Evolutionary conservation across 2,113 vertebrate genomes (phyloP), one percentile per base, ranked within the genome.

Genomic region (Varanus komodoensis): DNA sequence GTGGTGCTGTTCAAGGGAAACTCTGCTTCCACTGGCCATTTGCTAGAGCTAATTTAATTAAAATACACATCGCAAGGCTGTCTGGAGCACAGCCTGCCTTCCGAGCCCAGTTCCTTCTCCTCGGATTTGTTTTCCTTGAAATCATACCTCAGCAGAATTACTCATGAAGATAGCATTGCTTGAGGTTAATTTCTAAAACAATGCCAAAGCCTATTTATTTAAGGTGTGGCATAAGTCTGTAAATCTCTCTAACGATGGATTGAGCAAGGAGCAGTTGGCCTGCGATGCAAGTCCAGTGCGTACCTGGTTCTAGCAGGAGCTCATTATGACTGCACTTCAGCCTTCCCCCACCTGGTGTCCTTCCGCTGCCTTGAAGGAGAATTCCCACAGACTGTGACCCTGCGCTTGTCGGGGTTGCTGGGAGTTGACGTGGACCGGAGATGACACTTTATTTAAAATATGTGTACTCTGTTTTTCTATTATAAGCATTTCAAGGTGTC

Each of bases 191-290:
- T 94, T 93, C 91, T 81, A 95, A 84, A 64, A 57, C 93, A 79
- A 17, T 95, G 90, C 87, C 6, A 92, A 94, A 94, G 89, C 89
- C 44, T 87, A 91, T 84, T 93, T 92, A 86, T 93, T 82, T 87
- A 90, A 73, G 5, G 92, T 92, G 92, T 87, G 80, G 85, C 0
- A 14, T 88, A 82, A 92, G 80, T 87, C 29, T 67, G 88, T 86
- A 90, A 94, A 93, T 25, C 23, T 50, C 27, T n/a, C 3, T 23
- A 68, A 79, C 85, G 82, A 90, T 88, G 92, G 92, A 87, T 67
- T 92, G 91, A 84, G 86, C 29, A 38, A 79, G 89, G 23, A 50
- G 8, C 29, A 93, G 89, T 91, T 96, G 92, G 87, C 87, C 84
- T 92, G 92, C 90, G 87, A 84, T 94, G 89, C 79, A 88, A 89